These are phyloP conservation scores for Lysandra coridon DNA, from an alignment of 2,888 invertebrate genomes.

Conservation along the genomic window DNA sequence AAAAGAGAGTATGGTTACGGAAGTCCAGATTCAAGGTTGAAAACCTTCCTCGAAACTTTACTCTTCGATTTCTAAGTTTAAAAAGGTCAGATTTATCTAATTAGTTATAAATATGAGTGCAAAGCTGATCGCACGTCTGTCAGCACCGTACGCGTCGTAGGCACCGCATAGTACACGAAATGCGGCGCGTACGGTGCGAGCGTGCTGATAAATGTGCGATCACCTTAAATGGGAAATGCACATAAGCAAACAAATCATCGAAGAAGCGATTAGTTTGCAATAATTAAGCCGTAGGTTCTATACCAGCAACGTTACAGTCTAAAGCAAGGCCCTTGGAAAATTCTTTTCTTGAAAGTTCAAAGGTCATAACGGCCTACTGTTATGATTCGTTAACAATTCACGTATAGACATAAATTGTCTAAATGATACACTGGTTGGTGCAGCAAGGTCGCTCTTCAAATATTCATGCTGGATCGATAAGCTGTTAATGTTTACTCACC, in stretches of 20 bases:
- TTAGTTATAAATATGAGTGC: too few relatives aligned
- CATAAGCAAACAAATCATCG: background rate
- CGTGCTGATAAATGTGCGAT: too few relatives aligned
- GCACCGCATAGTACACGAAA: too few relatives aligned
- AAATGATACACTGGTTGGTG: conserved; percentile 11
- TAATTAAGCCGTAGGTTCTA: background rate
- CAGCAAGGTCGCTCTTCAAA: conserved; percentile 73
- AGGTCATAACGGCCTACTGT: background rate
- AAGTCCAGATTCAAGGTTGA: background rate
- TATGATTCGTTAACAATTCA: conserved; percentile 10
- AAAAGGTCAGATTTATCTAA: background rate
- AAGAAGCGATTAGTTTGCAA: background rate
- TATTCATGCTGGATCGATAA: conserved; percentile 77
- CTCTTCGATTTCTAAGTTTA: background rate
- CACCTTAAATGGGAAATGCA: background rate
- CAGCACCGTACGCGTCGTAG: too few relatives aligned
- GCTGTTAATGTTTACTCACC: conserved; percentile 44
- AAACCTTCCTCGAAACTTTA: background rate
- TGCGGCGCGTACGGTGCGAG: too few relatives aligned
- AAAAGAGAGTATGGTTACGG: background rate
- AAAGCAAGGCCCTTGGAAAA: background rate
- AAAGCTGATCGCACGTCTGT: too few relatives aligned
- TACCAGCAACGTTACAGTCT: too few relatives aligned
- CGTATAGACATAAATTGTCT: conserved; percentile 24
- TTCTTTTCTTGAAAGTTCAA: background rate